phyloP scores from a whole-genome alignment of 1,140 invertebrate genomes.

The Drosophila ogumai region DNA sequence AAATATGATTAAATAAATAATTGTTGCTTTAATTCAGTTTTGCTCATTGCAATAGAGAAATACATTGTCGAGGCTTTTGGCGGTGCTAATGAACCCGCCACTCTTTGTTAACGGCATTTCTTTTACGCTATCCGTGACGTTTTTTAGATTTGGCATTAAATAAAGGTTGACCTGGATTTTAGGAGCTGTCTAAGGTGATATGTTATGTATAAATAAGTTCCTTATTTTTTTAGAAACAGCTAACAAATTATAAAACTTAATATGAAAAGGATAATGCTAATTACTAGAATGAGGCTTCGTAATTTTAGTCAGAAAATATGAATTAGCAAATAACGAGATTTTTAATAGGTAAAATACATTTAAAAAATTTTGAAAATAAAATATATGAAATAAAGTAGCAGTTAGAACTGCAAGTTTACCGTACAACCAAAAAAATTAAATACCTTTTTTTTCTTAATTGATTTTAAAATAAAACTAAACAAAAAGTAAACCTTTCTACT shows the following conservation, averaged over 20 bases:
- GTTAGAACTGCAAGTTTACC: not conserved
- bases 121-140: not conserved
- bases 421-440: not conserved
- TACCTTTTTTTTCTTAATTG: not conserved
- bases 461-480: not conserved
- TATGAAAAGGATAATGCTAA: not conserved
- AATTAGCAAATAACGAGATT: not conserved
- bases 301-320: not conserved
- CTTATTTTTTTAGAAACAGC: not conserved
- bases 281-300: not conserved
- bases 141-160: slow-evolving; percentile 7
- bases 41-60: slow-evolving; percentile 59
- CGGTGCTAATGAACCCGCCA: slow-evolving; percentile 28
- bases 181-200: not conserved
- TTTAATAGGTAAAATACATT: not conserved
- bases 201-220: not conserved
- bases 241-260: too few species aligned
- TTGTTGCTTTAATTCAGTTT: slow-evolving; percentile 80
- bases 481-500: not conserved
- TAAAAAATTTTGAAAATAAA: not conserved
- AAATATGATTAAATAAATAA: slow-evolving; percentile 83
- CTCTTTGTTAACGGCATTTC: slow-evolving; percentile 38
- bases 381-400: not conserved
- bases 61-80: slow-evolving; percentile 29
- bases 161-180: not conserved